These are phyloP conservation scores for Ploceus nigricollis DNA, from an alignment of 2,113 vertebrate species.

Conservation along the genomic window DNA sequence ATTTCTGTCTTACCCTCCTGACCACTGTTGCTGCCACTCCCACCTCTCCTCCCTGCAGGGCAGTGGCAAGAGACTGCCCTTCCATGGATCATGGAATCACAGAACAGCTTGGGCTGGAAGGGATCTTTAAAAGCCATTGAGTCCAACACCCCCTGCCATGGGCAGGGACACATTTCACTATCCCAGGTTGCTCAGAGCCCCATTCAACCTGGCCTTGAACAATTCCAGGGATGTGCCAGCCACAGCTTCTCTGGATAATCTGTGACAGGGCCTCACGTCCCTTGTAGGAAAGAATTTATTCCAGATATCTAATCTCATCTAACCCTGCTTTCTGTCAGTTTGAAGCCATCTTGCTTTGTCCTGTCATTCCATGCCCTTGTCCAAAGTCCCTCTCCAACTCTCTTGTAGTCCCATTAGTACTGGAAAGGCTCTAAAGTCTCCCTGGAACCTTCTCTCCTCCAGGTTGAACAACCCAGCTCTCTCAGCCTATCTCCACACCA, in stretches of 20 bases:
- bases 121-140: not conserved
- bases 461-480: not conserved
- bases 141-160: not conserved
- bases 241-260: not conserved
- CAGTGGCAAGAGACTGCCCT: rapidly evolving
- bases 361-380: not conserved
- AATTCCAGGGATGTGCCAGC: not conserved
- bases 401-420: not conserved
- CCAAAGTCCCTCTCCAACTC: not conserved
- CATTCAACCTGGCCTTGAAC: not conserved
- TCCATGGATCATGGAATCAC: not conserved
- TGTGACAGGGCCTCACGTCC: not conserved
- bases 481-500: not conserved
- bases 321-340: not conserved
- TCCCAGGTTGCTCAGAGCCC: not conserved
- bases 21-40: not conserved
- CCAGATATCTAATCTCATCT: not conserved
- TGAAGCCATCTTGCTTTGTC: not conserved
- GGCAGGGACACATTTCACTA: not conserved
- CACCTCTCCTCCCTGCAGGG: not conserved
- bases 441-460: not conserved
- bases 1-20: not conserved
- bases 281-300: not conserved
- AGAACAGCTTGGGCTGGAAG: not conserved
- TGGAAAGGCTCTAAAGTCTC: not conserved